Evolutionary conservation across 2,888 invertebrate species (phyloP), one percentile per base, ranked within the genome.

Genomic region (Saturnia japonica): DNA sequence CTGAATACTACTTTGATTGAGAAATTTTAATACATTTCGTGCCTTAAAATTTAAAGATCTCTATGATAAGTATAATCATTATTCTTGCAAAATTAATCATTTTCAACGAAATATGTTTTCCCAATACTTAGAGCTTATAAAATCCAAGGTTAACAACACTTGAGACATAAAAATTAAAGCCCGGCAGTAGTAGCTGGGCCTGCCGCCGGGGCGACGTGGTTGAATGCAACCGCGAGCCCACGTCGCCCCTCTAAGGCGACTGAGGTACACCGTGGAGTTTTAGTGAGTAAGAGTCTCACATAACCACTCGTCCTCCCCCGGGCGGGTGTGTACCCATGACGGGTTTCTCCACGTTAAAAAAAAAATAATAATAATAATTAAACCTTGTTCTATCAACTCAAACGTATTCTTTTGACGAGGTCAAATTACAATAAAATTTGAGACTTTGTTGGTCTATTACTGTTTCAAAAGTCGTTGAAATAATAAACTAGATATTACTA

Each of bases 141-240:
- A 28, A 28, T 14, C 1, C 28, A 28, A 28, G 57, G 28, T 28
- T 6, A 60, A 25, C 57, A 14, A 60, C 25, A 60, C 11, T 22
- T 54, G 54, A 54, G 22, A 60, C 14, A 60, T 12, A 14, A 60
- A 60, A 60, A 60, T 60, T n/a, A n/a, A n/a, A n/a, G n/a, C n/a
- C n/a, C n/a, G n/a, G n/a, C n/a, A n/a, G n/a, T n/a, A n/a, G n/a
- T n/a, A n/a, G n/a, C n/a, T n/a, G n/a, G n/a, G n/a, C n/a, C n/a
- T n/a, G n/a, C n/a, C n/a, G n/a, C n/a, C n/a, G n/a, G n/a, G n/a
- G n/a, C n/a, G n/a, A n/a, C n/a, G n/a, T n/a, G n/a, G n/a, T n/a
- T n/a, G n/a, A n/a, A n/a, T n/a, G n/a, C n/a, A n/a, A n/a, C n/a
- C n/a, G n/a, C n/a, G n/a, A n/a, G n/a, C n/a, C n/a, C n/a, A n/a